These are phyloP conservation scores for Hiodon alosoides DNA, from an alignment of 2,113 vertebrate species.

Conservation along the genomic window DNA sequence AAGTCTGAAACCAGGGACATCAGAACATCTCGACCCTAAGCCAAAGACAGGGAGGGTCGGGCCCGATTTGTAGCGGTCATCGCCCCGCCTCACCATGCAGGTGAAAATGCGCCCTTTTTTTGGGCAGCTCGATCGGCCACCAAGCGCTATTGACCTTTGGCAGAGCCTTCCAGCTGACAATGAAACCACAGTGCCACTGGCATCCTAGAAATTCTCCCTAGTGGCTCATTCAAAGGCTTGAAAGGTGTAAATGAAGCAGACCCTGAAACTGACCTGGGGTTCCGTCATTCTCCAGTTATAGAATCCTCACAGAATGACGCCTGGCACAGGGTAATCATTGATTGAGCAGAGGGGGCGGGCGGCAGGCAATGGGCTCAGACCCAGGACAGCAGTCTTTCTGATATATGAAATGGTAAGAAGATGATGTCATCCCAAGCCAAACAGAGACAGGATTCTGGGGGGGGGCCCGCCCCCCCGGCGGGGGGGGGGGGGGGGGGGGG, in stretches of 20 bases:
- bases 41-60: no score
- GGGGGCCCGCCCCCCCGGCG: no score
- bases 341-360: slow-evolving; percentile 37
- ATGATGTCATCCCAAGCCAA: slow-evolving; percentile 65
- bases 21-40: no score
- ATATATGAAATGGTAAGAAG: slow-evolving; percentile 60
- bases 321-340: slow-evolving; percentile 44
- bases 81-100: background rate
- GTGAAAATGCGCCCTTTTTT: background rate
- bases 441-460: slow-evolving; percentile 61
- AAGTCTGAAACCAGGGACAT: no score
- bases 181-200: background rate
- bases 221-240: slow-evolving; percentile 1
- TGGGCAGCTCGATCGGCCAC: no score
- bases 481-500: no score
- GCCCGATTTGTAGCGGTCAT: no score
- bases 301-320: slow-evolving; percentile 20
- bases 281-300: no score
- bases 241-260: slow-evolving; percentile 17
- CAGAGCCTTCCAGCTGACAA: background rate
- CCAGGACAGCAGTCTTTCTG: slow-evolving; percentile 56
- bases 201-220: background rate
- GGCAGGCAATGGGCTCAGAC: slow-evolving; percentile 35
- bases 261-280: background rate
- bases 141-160: background rate